Base-by-base conservation (phyloP, 1,140 invertebrate species). In the Zaprionus kolodkinae region DNA sequence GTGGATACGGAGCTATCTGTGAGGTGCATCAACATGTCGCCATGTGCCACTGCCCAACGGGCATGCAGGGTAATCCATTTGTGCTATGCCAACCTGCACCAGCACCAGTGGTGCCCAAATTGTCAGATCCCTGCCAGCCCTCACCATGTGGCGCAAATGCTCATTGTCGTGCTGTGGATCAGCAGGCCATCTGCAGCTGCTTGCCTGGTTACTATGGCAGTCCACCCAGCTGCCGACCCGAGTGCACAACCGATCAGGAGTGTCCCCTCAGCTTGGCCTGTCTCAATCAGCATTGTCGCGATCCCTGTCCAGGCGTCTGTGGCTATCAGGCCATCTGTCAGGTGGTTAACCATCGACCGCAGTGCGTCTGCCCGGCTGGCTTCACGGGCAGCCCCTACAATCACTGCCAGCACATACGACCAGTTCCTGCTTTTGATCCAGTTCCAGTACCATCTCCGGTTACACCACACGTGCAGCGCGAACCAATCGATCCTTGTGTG, bases 261-360 rank as follows among this genome's bases (percentile, higher is more conserved):
- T 95, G 94, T 85, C 79, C 93, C 3, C 87, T 93, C 3, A 93
- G 93, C 76, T 64, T 93, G 48, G 94, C 94, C 6, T 95, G 94
- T 77, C 76, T 93, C 12, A 93, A 94, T 76, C 93, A 94, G 60
- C 94, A 94, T 86, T 95, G 95, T 72, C 91, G 93, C 21, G 94
- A 95, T 85, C 94, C 95, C 3, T 94, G 94, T 82, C 93, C 93
- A 1, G 94, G 94, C 0, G 94, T 93, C 0, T 94, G 91, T 59
- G 91, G 96, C 3, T 75, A 95, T 12, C 96, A 96, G 76, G 96
- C 97, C 1, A 94, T 96, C 57, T 98, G 97, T 75, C 94, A 96
- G 79, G 96, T 97, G 1, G 94, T 97, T 5, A 97, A 96, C 71
- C 97, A 97, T 79, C 96, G 96, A 89, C 96, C 97, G 0, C 96